Evolutionary conservation across 2,888 invertebrate genomes (phyloP).

Genomic region (Sesamia inferens): DNA sequence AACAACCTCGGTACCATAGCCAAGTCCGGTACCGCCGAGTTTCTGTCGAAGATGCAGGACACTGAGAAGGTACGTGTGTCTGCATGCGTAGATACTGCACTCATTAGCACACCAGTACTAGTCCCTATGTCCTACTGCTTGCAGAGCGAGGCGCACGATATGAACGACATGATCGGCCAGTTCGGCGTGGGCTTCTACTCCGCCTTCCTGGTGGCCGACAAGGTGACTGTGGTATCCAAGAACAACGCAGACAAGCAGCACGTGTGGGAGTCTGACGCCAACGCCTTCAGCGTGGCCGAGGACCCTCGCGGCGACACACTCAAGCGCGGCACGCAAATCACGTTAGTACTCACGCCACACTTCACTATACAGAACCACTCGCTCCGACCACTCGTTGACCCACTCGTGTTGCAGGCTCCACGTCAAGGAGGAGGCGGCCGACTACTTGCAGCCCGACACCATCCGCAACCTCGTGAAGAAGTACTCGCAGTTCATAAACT

Average conservation of each 20-base stretch:
- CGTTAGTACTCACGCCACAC: conserved; percentile 82
- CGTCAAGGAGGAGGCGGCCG: conserved; percentile 98
- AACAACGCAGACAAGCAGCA: conserved; percentile 98
- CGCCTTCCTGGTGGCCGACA: conserved; percentile 98
- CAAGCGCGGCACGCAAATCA: conserved; percentile 96
- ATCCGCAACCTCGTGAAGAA: conserved; percentile 97
- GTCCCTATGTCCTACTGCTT: conserved; percentile 3
- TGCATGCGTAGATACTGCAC: background rate
- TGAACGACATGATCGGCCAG: conserved; percentile 99
- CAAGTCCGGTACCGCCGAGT: conserved; percentile 99
- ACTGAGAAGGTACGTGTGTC: conserved; percentile 75
- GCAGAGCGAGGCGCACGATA: conserved; percentile 91
- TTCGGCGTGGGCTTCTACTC: conserved; percentile 99
- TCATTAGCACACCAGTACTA: background rate
- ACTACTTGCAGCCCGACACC: conserved; percentile 98
- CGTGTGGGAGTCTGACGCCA: conserved; percentile 99
- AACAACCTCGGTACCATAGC: conserved; percentile 99
- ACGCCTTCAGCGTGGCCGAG: conserved; percentile 95
- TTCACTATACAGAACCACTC: no score
- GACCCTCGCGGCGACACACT: conserved; percentile 98
- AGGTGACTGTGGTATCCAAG: conserved; percentile 98
- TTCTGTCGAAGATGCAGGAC: conserved; percentile 97
- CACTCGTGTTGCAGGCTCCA: conserved; percentile 91
- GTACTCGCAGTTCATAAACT: conserved; percentile 99
- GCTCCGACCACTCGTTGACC: no score